Evolutionary conservation across 1,140 invertebrate genomes (phyloP).

Genomic region (Chionoecetes opilio): DNA sequence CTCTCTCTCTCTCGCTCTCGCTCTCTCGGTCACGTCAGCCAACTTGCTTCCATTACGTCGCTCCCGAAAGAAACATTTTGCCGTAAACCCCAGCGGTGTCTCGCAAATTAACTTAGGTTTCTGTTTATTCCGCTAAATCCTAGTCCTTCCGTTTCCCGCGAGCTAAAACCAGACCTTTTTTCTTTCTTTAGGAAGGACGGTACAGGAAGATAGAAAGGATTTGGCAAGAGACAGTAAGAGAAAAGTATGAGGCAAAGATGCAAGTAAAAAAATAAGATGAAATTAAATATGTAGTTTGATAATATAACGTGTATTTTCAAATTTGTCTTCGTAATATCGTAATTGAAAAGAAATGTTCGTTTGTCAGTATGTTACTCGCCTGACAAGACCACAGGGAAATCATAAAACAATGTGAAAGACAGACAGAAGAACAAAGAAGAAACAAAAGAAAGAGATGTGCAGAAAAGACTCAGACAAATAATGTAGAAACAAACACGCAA

Average conservation of each 20-base stretch:
- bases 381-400: too few species aligned
- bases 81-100: neutral
- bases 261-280: too few species aligned
- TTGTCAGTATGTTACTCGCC: too few species aligned
- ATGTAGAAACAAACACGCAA: neutral
- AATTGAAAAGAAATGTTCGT: too few species aligned
- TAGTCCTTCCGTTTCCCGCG: neutral
- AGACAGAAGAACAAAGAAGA: too few species aligned
- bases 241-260: neutral
- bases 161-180: neutral
- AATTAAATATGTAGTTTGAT: too few species aligned
- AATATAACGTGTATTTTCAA: too few species aligned
- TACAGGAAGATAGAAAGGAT: neutral
- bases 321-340: too few species aligned
- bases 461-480: neutral
- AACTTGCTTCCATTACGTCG: neutral
- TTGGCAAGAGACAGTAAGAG: neutral
- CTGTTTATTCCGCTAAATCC: constrained; percentile 20
- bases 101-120: constrained; percentile 30
- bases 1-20: constrained; percentile 7
- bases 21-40: neutral
- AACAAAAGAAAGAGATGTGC: too few species aligned
- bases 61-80: neutral
- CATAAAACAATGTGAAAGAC: too few species aligned
- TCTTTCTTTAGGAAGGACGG: neutral